phyloP scores from a whole-genome alignment of 2,888 invertebrate species.

The Meiosimyza decipiens region DNA sequence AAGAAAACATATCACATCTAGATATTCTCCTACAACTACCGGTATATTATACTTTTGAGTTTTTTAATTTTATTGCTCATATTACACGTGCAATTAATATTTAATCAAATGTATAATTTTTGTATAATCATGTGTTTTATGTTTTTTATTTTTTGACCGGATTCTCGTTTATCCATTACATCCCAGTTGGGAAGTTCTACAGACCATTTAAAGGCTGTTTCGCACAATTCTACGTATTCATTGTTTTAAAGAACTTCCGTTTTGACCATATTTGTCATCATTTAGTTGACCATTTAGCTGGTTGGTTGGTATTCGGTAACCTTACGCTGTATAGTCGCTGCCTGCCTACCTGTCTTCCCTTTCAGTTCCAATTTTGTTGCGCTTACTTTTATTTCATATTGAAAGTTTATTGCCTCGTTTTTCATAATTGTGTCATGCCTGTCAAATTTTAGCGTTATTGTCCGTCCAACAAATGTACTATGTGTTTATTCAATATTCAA shows the following conservation, averaged over 20 bases:
- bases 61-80: too few species aligned
- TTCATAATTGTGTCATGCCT: slow-evolving; percentile 7
- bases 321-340: not conserved
- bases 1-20: not conserved
- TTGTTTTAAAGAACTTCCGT: not conserved
- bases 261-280: not conserved
- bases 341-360: not conserved
- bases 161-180: not conserved
- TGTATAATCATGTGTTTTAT: not conserved
- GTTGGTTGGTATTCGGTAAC: not conserved
- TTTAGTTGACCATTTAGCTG: not conserved
- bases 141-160: slow-evolving; percentile 7
- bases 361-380: slow-evolving; percentile 14
- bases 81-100: not conserved
- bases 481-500: slow-evolving; percentile 5
- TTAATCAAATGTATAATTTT: not conserved
- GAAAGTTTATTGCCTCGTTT: not conserved
- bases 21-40: too few species aligned
- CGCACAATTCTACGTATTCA: not conserved
- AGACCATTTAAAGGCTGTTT: not conserved
- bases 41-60: too few species aligned
- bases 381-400: not conserved
- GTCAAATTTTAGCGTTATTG: not conserved
- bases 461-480: too few species aligned
- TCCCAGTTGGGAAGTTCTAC: not conserved